phyloP scores from a whole-genome alignment of 2,113 vertebrate genomes.

The Myodes glareolus region DNA sequence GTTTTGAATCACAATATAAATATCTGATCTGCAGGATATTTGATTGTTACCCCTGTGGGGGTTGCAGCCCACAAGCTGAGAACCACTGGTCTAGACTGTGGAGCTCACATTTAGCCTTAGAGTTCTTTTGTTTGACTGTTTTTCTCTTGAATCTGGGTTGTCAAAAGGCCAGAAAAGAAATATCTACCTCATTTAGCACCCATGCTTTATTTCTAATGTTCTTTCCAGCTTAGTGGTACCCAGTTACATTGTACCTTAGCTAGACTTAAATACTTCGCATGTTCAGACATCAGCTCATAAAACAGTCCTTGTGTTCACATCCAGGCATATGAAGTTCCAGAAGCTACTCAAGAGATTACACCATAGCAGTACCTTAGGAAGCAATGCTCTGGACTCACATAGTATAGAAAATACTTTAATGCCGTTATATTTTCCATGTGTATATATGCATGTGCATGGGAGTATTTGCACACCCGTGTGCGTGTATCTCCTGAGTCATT shows the following conservation, averaged over 20 bases:
- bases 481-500: neutral
- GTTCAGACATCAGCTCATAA: neutral
- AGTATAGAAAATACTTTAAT: neutral
- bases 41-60: neutral
- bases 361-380: neutral
- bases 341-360: constrained; percentile 26
- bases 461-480: neutral
- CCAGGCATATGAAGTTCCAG: neutral
- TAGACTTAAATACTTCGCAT: constrained; percentile 14
- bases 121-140: neutral
- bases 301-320: neutral
- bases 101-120: neutral
- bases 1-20: neutral
- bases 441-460: neutral
- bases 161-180: neutral
- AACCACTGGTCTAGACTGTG: neutral
- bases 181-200: neutral
- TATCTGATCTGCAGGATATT: neutral
- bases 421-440: neutral
- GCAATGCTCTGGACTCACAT: constrained; percentile 5
- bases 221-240: neutral
- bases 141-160: neutral
- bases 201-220: constrained; percentile 30
- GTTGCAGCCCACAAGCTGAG: neutral
- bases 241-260: neutral